Base-by-base conservation (phyloP, 37 sponge, comb jelly and placozoan species). In the Aplysina aerophoba region DNA sequence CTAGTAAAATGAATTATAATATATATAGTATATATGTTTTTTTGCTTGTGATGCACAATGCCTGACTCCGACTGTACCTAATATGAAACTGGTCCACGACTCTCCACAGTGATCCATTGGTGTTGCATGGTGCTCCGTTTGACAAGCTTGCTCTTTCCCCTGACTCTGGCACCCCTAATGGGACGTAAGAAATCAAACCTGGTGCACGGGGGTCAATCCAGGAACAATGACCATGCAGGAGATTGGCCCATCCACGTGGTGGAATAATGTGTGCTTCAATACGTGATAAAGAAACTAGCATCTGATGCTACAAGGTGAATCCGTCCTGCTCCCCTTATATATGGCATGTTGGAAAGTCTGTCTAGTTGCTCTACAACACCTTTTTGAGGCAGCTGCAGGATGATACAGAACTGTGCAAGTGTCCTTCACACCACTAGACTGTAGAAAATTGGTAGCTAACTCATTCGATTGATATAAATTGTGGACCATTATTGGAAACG, bases 401-500 rank as follows among this genome's bases (percentile, higher is more conserved):
- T 79, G 79, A 11, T 79, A 79, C 2, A 55, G 83, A 4, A 64
- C 34, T 34, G 16, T 12, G 27, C 83, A 15, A 63, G 17, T 63
- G 14, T 82, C 64, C 36, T 41, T 79, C 4, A 79, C 36, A 4
- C 53, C 79, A 79, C 13, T 79, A 12, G 3, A 4, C 2, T 30
- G 2, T n/a, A 79, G 28, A 28, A 79, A 79, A 5, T 41, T 30
- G 1, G 50, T 20, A 79, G 41, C n/a, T n/a, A n/a, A n/a, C n/a
- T n/a, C n/a, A 79, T 12, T 79, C 79, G 3, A 13, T 30, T 44
- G 79, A 79, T 41, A 55, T 39, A 27, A 44, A 79, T 79, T 79
- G 79, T 44, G 79, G 79, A 79, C 79, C 79, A 79, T 79, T 79
- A 39, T 39, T 55, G 4, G 64, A 61, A 3, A 82, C 83, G 2